Percentiles rank a stretch among this genome's conserved stretches.
These are phyloP conservation scores for Fragum whitleyi DNA, from an alignment of 2,888 invertebrate genomes.

Conservation along the genomic window DNA sequence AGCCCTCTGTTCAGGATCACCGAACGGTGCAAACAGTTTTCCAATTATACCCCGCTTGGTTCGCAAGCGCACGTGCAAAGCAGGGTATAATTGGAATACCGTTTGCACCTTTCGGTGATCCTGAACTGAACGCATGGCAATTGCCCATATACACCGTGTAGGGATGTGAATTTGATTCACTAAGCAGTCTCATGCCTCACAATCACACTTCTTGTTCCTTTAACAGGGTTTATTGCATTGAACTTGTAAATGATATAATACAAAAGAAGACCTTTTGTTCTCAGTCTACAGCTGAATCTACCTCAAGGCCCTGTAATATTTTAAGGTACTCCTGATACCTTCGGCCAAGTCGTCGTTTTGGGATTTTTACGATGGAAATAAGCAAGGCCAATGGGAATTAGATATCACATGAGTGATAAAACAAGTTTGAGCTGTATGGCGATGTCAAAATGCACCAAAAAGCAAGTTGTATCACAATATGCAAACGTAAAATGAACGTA, in stretches of 20 bases:
- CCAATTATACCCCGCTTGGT: no score
- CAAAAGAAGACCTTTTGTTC: constrained; percentile 26
- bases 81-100: no score
- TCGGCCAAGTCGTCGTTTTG: constrained; percentile 19
- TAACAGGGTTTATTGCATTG: constrained; percentile 2
- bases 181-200: background rate
- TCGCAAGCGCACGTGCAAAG: no score
- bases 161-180: constrained; percentile 12
- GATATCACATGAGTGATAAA: background rate
- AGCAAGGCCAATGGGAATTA: background rate
- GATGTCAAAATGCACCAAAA: constrained; percentile 31
- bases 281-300: constrained; percentile 20
- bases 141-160: background rate
- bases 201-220: background rate
- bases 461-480: constrained; percentile 38
- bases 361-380: background rate
- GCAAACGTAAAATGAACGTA: background rate
- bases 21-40: no score
- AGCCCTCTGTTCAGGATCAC: no score
- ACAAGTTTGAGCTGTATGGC: constrained; percentile 20
- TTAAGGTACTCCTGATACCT: constrained; percentile 5
- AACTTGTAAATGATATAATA: constrained; percentile 14
- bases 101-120: no score
- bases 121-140: no score
- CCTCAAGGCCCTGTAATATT: background rate